Conservation (phyloP, 1,140 invertebrate species). For the Cepaea nemoralis region DNA sequence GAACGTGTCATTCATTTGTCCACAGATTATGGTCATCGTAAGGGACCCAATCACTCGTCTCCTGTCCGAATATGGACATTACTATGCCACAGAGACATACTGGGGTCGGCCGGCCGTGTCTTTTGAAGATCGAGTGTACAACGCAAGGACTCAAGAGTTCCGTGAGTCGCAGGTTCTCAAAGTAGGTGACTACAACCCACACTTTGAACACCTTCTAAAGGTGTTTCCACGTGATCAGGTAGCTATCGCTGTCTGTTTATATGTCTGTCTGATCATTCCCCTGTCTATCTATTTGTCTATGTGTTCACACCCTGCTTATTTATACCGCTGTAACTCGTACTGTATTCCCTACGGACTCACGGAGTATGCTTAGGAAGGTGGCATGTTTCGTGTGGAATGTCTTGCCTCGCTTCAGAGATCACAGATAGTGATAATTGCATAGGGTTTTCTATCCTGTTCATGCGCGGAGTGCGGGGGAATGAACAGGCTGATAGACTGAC, state of each 20-base stretch:
- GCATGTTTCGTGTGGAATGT: no score
- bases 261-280: background rate
- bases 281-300: background rate
- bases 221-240: conserved; percentile 37
- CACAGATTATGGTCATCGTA: conserved; percentile 14
- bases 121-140: conserved; percentile 2
- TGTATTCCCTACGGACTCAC: no score
- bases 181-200: conserved; percentile 31
- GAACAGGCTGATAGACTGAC: no score
- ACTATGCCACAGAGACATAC: conserved; percentile 32
- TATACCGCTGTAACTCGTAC: no score
- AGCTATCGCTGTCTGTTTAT: background rate
- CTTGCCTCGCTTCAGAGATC: no score
- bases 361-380: no score
- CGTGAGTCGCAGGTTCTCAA: conserved; percentile 15
- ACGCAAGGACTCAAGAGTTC: background rate
- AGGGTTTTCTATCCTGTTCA: no score
- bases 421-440: no score
- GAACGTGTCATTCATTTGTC: background rate
- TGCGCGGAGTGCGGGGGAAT: no score
- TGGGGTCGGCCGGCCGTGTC: conserved; percentile 20
- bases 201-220: conserved; percentile 32
- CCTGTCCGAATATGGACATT: conserved; percentile 32
- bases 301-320: no score
- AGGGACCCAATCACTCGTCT: conserved; percentile 28